Percentiles rank a stretch among this genome's conserved stretches.
These are phyloP conservation scores for Pseudoips prasinana DNA, from an alignment of 2,888 invertebrate species.

Conservation along the genomic window DNA sequence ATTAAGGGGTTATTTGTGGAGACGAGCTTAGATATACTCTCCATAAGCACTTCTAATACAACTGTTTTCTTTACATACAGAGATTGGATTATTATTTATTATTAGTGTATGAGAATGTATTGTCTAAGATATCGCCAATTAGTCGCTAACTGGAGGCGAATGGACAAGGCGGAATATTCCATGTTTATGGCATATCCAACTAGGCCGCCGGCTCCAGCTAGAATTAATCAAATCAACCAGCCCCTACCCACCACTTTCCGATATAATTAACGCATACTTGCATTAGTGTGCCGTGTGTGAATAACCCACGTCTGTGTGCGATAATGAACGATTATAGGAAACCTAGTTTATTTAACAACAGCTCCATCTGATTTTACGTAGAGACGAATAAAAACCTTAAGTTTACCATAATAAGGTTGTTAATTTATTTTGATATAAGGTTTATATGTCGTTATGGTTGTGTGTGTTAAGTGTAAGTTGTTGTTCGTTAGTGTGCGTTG, in stretches of 20 bases:
- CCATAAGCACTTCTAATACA: too few relatives aligned
- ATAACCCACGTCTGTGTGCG: conserved; percentile 68
- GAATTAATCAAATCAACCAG: conserved; percentile 82
- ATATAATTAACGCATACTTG: conserved; percentile 79
- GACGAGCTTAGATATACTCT: too few relatives aligned
- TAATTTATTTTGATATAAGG: conserved; percentile 51
- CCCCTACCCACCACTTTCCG: conserved; percentile 81
- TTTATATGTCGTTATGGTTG: conserved; percentile 49
- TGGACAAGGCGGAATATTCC: conserved; percentile 65
- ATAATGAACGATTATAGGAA: conserved; percentile 81
- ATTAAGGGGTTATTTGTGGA: too few relatives aligned
- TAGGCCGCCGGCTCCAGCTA: conserved; percentile 70
- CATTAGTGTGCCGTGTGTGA: conserved; percentile 75
- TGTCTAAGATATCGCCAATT: conserved; percentile 54
- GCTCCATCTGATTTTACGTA: conserved; percentile 42
- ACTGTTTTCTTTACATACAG: too few relatives aligned
- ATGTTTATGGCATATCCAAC: conserved; percentile 72
- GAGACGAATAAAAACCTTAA: conserved; percentile 50
- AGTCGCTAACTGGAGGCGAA: conserved; percentile 48
- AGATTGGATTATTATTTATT: too few relatives aligned
- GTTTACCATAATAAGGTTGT: conserved; percentile 57
- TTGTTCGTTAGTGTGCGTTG: conserved; percentile 75
- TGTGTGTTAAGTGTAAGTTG: conserved; percentile 49
- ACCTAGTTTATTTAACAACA: conserved; percentile 65
- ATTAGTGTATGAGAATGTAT: conserved; percentile 18